These are phyloP conservation scores for Diarsia rubi DNA, from an alignment of 2,888 invertebrate genomes.

Conservation along the genomic window DNA sequence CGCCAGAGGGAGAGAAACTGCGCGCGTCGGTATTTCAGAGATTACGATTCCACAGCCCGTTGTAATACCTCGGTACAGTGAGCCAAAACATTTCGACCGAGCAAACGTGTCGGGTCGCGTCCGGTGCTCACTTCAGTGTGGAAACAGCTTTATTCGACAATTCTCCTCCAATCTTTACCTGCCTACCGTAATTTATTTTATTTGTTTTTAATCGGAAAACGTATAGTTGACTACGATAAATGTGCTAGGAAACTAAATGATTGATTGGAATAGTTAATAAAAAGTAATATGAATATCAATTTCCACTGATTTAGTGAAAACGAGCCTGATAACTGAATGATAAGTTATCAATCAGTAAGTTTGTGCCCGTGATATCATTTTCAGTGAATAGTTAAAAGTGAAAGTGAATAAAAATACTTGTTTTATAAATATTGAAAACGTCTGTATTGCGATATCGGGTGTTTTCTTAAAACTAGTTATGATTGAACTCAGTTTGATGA, in stretches of 20 bases:
- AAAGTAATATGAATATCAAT: slow-evolving; percentile 30
- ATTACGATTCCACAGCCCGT: background rate
- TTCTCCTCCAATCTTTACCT: background rate
- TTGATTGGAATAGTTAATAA: background rate
- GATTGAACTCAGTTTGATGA: background rate
- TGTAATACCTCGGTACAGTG: background rate
- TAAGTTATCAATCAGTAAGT: slow-evolving; percentile 41
- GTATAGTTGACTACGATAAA: slow-evolving; percentile 29
- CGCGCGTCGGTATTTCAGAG: background rate
- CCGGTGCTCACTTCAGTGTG: background rate
- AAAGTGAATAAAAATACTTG: background rate
- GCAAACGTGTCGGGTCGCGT: background rate
- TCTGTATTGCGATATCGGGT: background rate
- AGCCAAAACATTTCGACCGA: background rate
- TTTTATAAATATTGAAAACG: background rate
- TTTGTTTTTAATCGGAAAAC: slow-evolving; percentile 33
- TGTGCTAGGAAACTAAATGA: slow-evolving; percentile 11
- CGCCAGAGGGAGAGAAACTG: background rate
- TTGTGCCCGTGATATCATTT: slow-evolving; percentile 6
- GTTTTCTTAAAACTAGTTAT: background rate
- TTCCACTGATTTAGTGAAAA: slow-evolving; percentile 19
- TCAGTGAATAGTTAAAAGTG: slow-evolving; percentile 17
- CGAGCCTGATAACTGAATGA: slow-evolving; percentile 26
- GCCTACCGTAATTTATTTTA: slow-evolving; percentile 2
- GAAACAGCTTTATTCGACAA: background rate